phyloP scores from a whole-genome alignment of 2,113 vertebrate genomes.

The Erythrocercus mccallii region DNA sequence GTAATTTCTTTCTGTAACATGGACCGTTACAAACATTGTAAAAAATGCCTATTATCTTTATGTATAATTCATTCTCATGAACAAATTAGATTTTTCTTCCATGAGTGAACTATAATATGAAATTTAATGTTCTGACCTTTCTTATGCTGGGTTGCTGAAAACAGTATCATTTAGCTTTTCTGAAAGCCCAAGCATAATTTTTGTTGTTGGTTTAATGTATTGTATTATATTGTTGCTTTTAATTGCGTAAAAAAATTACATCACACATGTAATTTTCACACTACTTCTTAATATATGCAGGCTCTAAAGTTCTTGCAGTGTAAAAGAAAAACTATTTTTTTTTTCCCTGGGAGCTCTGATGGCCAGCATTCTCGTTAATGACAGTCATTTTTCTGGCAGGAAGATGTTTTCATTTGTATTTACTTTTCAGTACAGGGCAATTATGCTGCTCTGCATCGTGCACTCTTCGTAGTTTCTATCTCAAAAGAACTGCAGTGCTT shows the following conservation, averaged over 20 bases:
- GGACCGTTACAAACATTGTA: not conserved
- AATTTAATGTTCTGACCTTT: slow-evolving; percentile 45
- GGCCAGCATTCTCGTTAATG: slow-evolving; percentile 72
- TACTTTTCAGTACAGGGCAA: slow-evolving; percentile 74
- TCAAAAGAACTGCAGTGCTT: slow-evolving; percentile 72
- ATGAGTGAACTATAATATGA: slow-evolving; percentile 13
- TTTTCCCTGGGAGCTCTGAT: slow-evolving; percentile 47
- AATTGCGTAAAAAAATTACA: slow-evolving; percentile 40
- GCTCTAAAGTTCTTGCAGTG: slow-evolving; percentile 47
- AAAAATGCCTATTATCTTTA: slow-evolving; percentile 35
- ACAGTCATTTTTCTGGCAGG: slow-evolving; percentile 71
- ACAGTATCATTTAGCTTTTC: slow-evolving; percentile 3
- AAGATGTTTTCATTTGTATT: slow-evolving; percentile 80
- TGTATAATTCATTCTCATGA: slow-evolving; percentile 37
- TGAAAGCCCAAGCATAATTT: slow-evolving; percentile 3
- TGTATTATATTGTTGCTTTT: slow-evolving; percentile 46
- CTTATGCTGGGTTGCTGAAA: not conserved
- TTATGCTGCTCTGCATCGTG: slow-evolving; percentile 61
- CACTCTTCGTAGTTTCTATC: slow-evolving; percentile 58
- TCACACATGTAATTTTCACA: slow-evolving; percentile 52
- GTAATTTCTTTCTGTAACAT: slow-evolving; percentile 20
- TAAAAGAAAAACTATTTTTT: slow-evolving; percentile 27
- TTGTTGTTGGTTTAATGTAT: slow-evolving; percentile 16
- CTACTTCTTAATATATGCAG: slow-evolving; percentile 54
- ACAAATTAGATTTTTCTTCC: slow-evolving; percentile 29